phyloP scores from a whole-genome alignment of 2,888 invertebrate genomes.

The Eristalis intricaria region DNA sequence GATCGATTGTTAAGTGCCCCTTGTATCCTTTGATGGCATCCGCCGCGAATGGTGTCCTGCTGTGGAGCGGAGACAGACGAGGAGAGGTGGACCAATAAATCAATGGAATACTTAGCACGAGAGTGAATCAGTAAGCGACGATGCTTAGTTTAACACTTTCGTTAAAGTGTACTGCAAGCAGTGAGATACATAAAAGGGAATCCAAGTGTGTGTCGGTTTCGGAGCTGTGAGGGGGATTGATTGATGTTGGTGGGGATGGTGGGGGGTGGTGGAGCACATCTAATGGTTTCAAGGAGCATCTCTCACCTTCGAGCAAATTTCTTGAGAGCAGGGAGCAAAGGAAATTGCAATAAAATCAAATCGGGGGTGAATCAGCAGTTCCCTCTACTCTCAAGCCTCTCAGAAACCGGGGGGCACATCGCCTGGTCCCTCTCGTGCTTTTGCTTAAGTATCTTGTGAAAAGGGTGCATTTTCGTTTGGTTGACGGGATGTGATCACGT shows the following conservation, averaged over 20 bases:
- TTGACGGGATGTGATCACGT: too few relatives aligned
- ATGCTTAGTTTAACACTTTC: conserved; percentile 44
- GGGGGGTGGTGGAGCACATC: not conserved
- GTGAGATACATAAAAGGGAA: conserved; percentile 23
- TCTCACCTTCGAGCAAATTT: conserved; percentile 17
- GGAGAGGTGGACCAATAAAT: conserved; percentile 49
- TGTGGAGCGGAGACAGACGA: not conserved
- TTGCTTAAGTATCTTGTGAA: too few relatives aligned
- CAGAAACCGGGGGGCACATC: too few relatives aligned
- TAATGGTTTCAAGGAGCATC: conserved; percentile 33
- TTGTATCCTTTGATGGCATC: not conserved
- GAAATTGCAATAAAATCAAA: not conserved
- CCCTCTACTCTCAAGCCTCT: not conserved
- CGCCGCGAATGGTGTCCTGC: not conserved
- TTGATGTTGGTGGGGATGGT: conserved; percentile 32
- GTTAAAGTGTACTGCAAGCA: conserved; percentile 12
- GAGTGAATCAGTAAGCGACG: conserved; percentile 49
- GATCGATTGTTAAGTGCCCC: conserved; percentile 62
- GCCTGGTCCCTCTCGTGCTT: too few relatives aligned
- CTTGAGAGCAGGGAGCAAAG: not conserved
- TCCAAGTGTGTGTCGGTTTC: not conserved
- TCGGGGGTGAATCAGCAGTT: conserved; percentile 2
- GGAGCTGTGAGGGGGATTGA: not conserved
- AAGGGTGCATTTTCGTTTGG: too few relatives aligned
- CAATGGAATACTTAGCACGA: conserved; percentile 45